These are phyloP conservation scores for Lepidurus apus DNA, from an alignment of 1,140 invertebrate species.

Conservation along the genomic window DNA sequence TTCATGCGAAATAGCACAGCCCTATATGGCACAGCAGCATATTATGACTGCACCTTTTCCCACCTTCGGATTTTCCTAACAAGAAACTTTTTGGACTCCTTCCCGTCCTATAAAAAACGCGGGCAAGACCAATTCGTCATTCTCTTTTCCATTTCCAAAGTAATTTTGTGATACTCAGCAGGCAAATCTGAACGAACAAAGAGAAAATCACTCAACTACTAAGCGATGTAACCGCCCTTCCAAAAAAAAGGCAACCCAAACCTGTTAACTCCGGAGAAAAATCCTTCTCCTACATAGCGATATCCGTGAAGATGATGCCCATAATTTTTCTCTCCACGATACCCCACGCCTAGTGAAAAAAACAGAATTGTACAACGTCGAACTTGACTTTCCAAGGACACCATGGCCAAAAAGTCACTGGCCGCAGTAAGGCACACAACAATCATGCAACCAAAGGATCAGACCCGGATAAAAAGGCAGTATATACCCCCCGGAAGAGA, in stretches of 20 bases:
- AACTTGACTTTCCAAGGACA: conserved; percentile 19
- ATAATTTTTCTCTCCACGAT: neutral
- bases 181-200: neutral
- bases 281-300: neutral
- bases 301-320: neutral
- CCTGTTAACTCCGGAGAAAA: neutral
- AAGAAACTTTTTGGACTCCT: neutral
- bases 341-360: neutral
- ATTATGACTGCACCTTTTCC: neutral
- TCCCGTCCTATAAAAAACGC: neutral
- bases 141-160: neutral
- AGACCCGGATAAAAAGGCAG: neutral
- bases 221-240: neutral
- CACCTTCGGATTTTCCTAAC: neutral
- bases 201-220: neutral
- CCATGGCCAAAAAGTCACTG: neutral
- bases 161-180: neutral
- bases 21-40: conserved; percentile 14
- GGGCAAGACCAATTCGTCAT: neutral
- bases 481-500: neutral
- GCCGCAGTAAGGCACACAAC: neutral
- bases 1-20: neutral
- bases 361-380: neutral
- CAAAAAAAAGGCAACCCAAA: neutral
- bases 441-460: neutral